Base-by-base conservation (phyloP, 2,797 vertebrate species). In the Aldrovandia affinis region DNA sequence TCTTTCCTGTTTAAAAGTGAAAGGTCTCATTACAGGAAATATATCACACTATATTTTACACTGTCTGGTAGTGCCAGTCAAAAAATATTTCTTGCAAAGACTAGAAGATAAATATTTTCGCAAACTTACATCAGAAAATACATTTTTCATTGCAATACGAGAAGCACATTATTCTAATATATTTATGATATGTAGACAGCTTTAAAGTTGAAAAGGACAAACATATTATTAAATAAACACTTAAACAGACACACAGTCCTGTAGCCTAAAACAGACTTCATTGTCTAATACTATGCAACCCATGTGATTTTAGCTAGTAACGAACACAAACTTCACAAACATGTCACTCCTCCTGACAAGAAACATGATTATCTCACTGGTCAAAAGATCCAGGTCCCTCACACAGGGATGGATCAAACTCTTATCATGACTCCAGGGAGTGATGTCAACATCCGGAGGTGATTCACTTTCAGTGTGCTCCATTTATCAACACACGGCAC, bases 361-460 rank as follows among this genome's bases (percentile, higher is more conserved):
- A 73, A 73, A 42, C 68, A 73, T 73, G 33, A 65, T 65, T 65
- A 63, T 63, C 59, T 63, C 9, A 30, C 28, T 65, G 61, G 61
- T 3, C 61, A 65, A 65, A 30, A 65, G 28, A 30, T 14, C 4
- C n/a, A 28, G 28, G 28, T 33, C 28, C 28, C 28, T 28, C 28
- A 14, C 50, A 52, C 25, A n/a, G 50, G 50, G 50, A 12, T 12
- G 4, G 50, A 52, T 4, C 50, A 52, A n/a, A 61, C 20, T 61
- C 57, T 28, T 57, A 57, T 57, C 55, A 20, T 15, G 1, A 57
- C 55, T 52, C 50, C 50, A 65, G 28, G 20, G 10, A 73, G 33
- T 73, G 33, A 22, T 73, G 15, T 73, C 68, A 73, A 22, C 2
- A 14, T 73, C 14, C 7, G 20, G 68, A 39, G 15, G 36, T 73